phyloP scores from a whole-genome alignment of 2,888 invertebrate genomes.

The Lasioglossum leucozonium region DNA sequence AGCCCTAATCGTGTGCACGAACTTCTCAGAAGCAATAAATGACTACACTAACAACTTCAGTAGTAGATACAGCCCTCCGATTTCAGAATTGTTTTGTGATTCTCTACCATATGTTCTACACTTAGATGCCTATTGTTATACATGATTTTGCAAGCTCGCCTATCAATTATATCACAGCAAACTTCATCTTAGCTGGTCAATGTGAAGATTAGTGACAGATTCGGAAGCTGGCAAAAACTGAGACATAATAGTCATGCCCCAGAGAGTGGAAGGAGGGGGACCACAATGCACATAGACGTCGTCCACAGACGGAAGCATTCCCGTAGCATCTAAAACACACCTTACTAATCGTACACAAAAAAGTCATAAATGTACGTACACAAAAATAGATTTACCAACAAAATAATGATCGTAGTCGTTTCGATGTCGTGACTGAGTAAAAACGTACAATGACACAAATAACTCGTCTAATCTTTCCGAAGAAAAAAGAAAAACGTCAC shows the following conservation, averaged over 20 bases:
- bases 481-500: slow-evolving; percentile 10
- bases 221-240: slow-evolving; percentile 79
- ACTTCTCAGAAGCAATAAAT: background rate
- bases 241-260: slow-evolving; percentile 81
- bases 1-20: background rate
- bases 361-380: slow-evolving; percentile 75
- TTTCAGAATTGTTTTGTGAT: background rate
- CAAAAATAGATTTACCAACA: slow-evolving; percentile 71
- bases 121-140: background rate
- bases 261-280: slow-evolving; percentile 81
- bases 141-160: background rate
- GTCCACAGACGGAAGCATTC: slow-evolving; percentile 83
- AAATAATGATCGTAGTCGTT: slow-evolving; percentile 63
- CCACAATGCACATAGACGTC: slow-evolving; percentile 83
- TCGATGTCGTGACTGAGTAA: slow-evolving; percentile 37
- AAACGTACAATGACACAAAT: slow-evolving; percentile 1
- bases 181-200: slow-evolving; percentile 37
- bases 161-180: background rate
- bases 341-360: slow-evolving; percentile 82
- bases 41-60: background rate
- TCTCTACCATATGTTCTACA: background rate
- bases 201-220: background rate
- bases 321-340: slow-evolving; percentile 83
- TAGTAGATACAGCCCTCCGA: background rate
- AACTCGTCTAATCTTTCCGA: slow-evolving; percentile 4